phyloP scores from a whole-genome alignment of 2,113 vertebrate species.

The Hemiscyllium ocellatum region DNA sequence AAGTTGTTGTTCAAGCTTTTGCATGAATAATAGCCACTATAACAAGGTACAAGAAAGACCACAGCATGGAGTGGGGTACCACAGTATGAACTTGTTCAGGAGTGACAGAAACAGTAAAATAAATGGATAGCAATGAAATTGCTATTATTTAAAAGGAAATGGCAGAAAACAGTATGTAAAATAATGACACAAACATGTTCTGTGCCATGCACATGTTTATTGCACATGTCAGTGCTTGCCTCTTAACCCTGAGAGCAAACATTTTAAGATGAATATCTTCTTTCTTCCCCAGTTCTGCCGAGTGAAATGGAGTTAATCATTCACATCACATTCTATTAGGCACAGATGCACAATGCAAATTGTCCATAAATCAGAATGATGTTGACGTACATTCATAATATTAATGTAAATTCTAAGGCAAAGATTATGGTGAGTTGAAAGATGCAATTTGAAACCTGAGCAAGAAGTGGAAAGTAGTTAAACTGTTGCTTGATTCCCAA shows the following conservation, averaged over 20 bases:
- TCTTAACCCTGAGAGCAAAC: not conserved
- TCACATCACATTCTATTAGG: not conserved
- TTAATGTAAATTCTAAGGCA: not conserved
- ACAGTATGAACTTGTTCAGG: too few species aligned
- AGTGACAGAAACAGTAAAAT: not conserved
- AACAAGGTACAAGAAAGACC: not conserved
- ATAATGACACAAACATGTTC: not conserved
- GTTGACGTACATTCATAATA: not conserved
- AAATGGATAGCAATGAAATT: not conserved
- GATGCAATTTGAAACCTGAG: not conserved
- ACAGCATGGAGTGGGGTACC: not conserved
- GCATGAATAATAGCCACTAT: not conserved
- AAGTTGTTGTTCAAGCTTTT: not conserved
- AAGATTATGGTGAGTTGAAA: not conserved
- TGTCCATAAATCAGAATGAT: not conserved
- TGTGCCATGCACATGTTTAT: not conserved
- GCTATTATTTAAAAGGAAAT: not conserved
- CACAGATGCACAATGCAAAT: not conserved
- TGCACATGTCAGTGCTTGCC: not conserved
- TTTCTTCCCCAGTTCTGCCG: not conserved
- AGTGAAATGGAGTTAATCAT: conserved; percentile 21
- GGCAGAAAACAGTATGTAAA: not conserved
- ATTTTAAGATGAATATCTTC: not conserved
- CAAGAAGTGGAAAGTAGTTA: not conserved
- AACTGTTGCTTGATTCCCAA: not conserved